A percentile compares a stretch with the other conserved stretches of the same genome.
Conservation (phyloP, 2,113 vertebrate species). For the Myxocyprinus asiaticus region DNA sequence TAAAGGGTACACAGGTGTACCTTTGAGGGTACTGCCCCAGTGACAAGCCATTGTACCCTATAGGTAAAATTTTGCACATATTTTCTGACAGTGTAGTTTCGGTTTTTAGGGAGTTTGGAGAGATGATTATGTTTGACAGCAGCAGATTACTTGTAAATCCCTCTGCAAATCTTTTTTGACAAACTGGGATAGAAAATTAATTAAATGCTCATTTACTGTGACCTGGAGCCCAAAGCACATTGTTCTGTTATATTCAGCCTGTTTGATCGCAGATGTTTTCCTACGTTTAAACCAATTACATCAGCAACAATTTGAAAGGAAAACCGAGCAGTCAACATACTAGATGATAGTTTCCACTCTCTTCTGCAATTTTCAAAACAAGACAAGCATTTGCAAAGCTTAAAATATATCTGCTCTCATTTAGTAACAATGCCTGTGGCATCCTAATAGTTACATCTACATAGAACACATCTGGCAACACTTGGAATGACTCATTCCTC, state of each 20-base stretch:
- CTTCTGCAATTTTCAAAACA: constrained; percentile 26
- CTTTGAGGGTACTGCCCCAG: no score
- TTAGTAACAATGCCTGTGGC: constrained; percentile 14
- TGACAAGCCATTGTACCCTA: no score
- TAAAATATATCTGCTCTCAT: neutral
- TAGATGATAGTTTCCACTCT: constrained; percentile 7
- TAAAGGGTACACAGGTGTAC: no score
- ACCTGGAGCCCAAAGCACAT: constrained; percentile 1
- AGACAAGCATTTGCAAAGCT: constrained; percentile 22
- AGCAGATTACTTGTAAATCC: neutral
- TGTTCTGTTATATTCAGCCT: constrained; percentile 12
- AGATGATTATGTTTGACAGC: neutral
- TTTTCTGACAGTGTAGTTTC: no score
- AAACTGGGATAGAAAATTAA: constrained; percentile 14
- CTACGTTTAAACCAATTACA: constrained; percentile 6
- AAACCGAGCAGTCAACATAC: neutral
- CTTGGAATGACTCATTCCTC: constrained; percentile 35
- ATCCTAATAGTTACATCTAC: constrained; percentile 18
- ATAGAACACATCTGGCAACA: constrained; percentile 42
- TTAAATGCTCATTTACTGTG: constrained; percentile 25
- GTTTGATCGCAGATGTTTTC: constrained; percentile 21
- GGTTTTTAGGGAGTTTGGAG: neutral
- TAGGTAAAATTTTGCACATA: no score
- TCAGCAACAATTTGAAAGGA: neutral
- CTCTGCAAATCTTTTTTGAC: neutral